These are phyloP conservation scores for Malacoraja senta DNA, from an alignment of 2,797 vertebrate genomes.

Conservation along the genomic window DNA sequence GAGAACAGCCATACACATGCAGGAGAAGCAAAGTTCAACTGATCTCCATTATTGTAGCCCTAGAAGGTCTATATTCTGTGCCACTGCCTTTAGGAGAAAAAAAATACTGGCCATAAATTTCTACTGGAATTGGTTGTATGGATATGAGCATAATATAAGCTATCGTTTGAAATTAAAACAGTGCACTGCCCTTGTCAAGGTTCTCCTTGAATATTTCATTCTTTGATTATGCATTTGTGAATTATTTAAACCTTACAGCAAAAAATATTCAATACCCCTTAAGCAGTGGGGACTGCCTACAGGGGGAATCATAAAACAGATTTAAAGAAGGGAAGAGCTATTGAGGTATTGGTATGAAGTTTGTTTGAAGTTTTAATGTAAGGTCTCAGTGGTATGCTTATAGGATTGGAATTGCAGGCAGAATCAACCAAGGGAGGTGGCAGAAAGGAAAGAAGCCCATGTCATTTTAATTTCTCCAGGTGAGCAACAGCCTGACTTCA, in stretches of 20 bases:
- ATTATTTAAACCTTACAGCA: neutral
- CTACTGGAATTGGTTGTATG: neutral
- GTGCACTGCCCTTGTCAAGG: neutral
- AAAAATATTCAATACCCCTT: neutral
- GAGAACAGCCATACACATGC: neutral
- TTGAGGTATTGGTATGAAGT: neutral
- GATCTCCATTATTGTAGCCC: too few species aligned
- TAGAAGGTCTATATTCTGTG: neutral
- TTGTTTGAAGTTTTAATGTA: neutral
- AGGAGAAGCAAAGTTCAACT: neutral
- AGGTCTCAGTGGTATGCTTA: neutral
- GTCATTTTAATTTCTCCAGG: neutral
- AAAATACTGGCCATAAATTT: neutral
- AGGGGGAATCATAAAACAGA: neutral
- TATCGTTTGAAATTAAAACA: neutral
- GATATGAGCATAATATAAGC: neutral
- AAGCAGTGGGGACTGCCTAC: neutral
- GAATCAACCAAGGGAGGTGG: too few species aligned
- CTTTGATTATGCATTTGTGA: neutral
- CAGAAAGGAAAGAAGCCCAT: neutral
- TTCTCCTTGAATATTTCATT: neutral
- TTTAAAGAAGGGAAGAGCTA: neutral
- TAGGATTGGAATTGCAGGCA: neutral
- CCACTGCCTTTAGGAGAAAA: neutral
- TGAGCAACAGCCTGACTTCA: too few species aligned